Percentiles rank a stretch among this genome's conserved stretches.
phyloP scores from a whole-genome alignment of 1,140 invertebrate species.

The Psilanteris sp. region DNA sequence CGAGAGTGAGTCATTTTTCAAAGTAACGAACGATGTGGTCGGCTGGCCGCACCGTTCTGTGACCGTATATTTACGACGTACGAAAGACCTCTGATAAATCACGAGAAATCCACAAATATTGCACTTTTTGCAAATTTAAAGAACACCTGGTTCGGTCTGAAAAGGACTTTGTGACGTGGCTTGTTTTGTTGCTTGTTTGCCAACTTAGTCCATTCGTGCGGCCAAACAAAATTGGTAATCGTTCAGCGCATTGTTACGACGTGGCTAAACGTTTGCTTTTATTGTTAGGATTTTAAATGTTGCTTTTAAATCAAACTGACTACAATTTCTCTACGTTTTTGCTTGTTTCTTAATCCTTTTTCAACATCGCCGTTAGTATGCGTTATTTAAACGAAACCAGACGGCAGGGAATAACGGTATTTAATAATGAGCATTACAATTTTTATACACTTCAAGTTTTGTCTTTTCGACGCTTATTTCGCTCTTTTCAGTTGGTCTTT shows the following conservation, averaged over 20 bases:
- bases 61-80: slow-evolving; percentile 53
- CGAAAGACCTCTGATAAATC: slow-evolving; percentile 48
- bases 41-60: slow-evolving; percentile 23
- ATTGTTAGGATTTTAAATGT: slow-evolving; percentile 37
- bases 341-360: slow-evolving; percentile 27
- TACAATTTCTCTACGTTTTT: slow-evolving; percentile 24
- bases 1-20: slow-evolving; percentile 70
- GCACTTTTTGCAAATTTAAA: slow-evolving; percentile 43
- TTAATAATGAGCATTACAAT: slow-evolving; percentile 1
- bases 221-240: slow-evolving; percentile 28
- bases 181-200: slow-evolving; percentile 20
- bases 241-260: slow-evolving; percentile 28
- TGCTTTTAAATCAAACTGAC: slow-evolving; percentile 38
- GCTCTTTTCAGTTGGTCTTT: too few species aligned
- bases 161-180: slow-evolving; percentile 22
- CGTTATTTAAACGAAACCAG: slow-evolving; percentile 21
- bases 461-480: too few species aligned
- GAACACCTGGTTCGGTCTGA: slow-evolving; percentile 23
- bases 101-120: slow-evolving; percentile 48
- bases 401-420: background rate
- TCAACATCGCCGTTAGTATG: slow-evolving; percentile 7
- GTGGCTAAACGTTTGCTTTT: slow-evolving; percentile 22
- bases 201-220: slow-evolving; percentile 1
- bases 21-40: slow-evolving; percentile 63
- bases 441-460: too few species aligned